These are phyloP conservation scores for Prunella fulvescens DNA, from an alignment of 2,113 vertebrate genomes.

Conservation along the genomic window DNA sequence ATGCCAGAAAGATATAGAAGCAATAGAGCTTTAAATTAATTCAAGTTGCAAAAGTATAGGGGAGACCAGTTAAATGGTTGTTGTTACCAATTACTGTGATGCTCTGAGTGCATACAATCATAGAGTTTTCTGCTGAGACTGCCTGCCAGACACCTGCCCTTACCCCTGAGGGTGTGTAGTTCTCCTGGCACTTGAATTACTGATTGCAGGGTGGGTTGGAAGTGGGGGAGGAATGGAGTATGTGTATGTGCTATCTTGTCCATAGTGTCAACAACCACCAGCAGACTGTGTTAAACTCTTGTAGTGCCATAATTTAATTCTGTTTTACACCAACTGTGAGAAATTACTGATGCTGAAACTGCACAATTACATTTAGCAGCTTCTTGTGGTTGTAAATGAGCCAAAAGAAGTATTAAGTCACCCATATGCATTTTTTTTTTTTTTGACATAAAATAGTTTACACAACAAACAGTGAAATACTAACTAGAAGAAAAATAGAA, in stretches of 20 bases:
- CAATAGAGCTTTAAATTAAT: not conserved
- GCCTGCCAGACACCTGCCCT: not conserved
- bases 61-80: not conserved
- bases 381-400: not conserved
- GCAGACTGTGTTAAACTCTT: not conserved
- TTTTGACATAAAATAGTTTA: not conserved
- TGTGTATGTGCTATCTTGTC: not conserved
- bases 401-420: not conserved
- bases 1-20: not conserved
- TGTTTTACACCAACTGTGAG: not conserved
- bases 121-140: not conserved
- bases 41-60: not conserved
- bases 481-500: not conserved
- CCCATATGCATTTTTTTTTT: not conserved
- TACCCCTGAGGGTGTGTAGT: not conserved
- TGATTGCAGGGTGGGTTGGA: not conserved
- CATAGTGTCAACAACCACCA: not conserved
- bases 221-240: not conserved
- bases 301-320: not conserved
- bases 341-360: not conserved
- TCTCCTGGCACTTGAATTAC: not conserved
- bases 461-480: not conserved
- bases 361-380: not conserved
- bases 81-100: not conserved
- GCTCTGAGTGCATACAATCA: not conserved